Evolutionary conservation across 2,888 invertebrate genomes (phyloP).

Genomic region (Caenorhabditis sp.): DNA sequence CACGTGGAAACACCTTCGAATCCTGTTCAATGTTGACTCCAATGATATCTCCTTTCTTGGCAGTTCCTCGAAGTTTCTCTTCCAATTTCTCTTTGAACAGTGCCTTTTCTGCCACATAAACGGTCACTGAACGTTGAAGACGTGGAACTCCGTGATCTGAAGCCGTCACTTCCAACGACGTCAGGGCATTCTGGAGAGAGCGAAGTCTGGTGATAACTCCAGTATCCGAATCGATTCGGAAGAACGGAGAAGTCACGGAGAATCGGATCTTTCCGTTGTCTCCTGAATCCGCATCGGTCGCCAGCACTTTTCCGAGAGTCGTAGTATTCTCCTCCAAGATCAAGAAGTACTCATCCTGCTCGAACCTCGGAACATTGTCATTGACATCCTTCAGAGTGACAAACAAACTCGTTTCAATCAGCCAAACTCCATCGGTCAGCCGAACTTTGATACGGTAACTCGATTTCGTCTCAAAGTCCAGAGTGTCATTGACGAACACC

Average conservation of each 20-base stretch:
- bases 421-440: conserved; percentile 72
- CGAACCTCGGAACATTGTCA: conserved; percentile 94
- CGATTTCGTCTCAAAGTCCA: conserved; percentile 70
- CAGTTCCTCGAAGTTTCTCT: background rate
- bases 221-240: conserved; percentile 22
- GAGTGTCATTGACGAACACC: conserved; percentile 53
- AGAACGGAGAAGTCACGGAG: conserved; percentile 29
- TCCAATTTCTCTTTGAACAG: background rate
- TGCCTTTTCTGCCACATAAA: conserved; percentile 16
- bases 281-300: conserved; percentile 36
- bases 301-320: conserved; percentile 16
- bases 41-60: conserved; percentile 24
- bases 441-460: conserved; percentile 71
- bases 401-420: conserved; percentile 87
- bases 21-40: background rate
- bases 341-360: conserved; percentile 46
- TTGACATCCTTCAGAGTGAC: conserved; percentile 93
- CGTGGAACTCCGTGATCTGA: conserved; percentile 46
- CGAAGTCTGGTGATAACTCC: conserved; percentile 32
- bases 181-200: conserved; percentile 31
- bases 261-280: conserved; percentile 38
- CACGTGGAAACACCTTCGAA: conserved; percentile 26
- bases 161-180: conserved; percentile 22
- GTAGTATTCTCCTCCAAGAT: background rate
- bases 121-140: background rate